Percentiles rank a stretch among this genome's conserved stretches.
Evolutionary conservation across 2,797 vertebrate species (phyloP).

Genomic region (Tauraco hartlaubi): DNA sequence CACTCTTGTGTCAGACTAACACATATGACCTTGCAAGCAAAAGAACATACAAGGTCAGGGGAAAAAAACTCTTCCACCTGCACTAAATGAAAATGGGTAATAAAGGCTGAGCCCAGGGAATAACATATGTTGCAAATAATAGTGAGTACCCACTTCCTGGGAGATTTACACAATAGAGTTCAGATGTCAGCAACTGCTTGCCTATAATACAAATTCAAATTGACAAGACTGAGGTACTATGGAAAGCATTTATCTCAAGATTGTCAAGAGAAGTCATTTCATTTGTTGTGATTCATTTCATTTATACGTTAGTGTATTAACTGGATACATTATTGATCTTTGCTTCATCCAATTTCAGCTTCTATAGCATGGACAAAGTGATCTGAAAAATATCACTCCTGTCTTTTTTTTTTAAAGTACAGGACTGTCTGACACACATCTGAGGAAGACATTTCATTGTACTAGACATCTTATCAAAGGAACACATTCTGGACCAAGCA

Average conservation of each 20-base stretch:
- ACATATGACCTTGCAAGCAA: neutral
- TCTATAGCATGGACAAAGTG: slow-evolving; percentile 39
- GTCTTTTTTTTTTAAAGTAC: neutral
- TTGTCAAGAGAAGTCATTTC: slow-evolving; percentile 71
- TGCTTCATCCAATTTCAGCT: slow-evolving; percentile 69
- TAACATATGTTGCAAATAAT: neutral
- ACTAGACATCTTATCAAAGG: neutral
- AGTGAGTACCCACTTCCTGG: neutral
- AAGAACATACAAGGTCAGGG: neutral
- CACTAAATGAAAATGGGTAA: neutral
- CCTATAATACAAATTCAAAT: slow-evolving; percentile 69
- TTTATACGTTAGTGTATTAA: slow-evolving; percentile 68
- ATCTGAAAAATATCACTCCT: slow-evolving; percentile 54
- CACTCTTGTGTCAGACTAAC: neutral
- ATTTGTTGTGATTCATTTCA: slow-evolving; percentile 76
- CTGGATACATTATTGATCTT: slow-evolving; percentile 75
- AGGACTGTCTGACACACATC: neutral
- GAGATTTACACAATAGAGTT: slow-evolving; percentile 63
- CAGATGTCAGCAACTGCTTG: slow-evolving; percentile 36
- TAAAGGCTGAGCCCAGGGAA: neutral
- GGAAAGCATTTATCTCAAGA: slow-evolving; percentile 61
- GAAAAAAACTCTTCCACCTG: neutral
- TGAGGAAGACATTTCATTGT: neutral
- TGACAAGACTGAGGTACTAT: slow-evolving; percentile 56
- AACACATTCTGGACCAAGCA: neutral